Evolutionary conservation across 2,888 invertebrate genomes (phyloP), one percentile per base, ranked within the genome.

Genomic region (Drosophila bunnanda): DNA sequence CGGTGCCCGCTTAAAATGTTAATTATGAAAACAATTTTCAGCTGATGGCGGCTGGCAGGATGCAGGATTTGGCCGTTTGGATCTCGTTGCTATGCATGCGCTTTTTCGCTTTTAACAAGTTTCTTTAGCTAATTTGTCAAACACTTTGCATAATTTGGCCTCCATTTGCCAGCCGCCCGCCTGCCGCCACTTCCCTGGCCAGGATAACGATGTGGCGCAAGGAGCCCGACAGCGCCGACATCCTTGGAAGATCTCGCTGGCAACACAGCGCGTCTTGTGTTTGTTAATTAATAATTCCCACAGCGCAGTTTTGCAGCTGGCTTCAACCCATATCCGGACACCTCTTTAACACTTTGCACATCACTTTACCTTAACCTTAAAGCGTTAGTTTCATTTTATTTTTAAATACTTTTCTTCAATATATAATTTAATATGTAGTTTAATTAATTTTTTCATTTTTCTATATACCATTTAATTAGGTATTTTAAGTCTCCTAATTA

Each of bases 121-220:
- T 84, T 84, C 87, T 82, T 83, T 79, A 77, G 87, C 87, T 83
- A 89, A 89, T 83, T 87, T 89, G 87, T 87, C 87, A 88, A 89
- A 86, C 90, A 83, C 89, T 89, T 87, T 88, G 89, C 87, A 87
- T 87, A 87, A 87, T 83, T 88, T 89, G 87, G 67, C 36, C 32
- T 32, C 55, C 20, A 12, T 12, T 0, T 20, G 13, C 48, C 54
- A 36, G 20, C 32, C 39, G 30, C 58, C 22, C 2, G 30, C 30
- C 30, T 32, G 66, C 52, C 67, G 36, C 44, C 36, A 53, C 15
- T 34, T 52, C 43, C 41, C 36, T 58, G 53, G 28, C 58, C 36
- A 39, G 61, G 48, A 72, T 70, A 61, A 70, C 54, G 70, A 72
- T 61, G 73, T 54, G 53, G 71, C 67, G 30, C 36, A 53, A 44